Evolutionary conservation across 2,113 vertebrate genomes (phyloP), one percentile per base, ranked within the genome.

Genomic region (Ctenodactylus gundi): DNA sequence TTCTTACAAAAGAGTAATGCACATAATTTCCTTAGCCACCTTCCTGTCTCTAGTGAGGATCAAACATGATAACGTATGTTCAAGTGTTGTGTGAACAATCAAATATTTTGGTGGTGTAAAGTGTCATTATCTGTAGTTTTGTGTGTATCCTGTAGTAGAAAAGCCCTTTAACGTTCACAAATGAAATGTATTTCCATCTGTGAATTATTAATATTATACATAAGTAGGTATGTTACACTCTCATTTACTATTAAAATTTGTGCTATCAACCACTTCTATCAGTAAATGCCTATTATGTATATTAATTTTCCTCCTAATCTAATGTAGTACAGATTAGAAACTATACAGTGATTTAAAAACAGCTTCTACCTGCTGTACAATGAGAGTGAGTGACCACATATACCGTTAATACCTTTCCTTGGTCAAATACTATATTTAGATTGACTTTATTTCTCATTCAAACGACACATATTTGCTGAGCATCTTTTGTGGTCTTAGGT

Each of bases 31-130:
- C 94, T 75, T n/a, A 84, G 25, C 29, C 31, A 2, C 34, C 1
- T 65, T 91, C 85, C 51, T 90, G 21, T 60, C 4, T 81, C 88
- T 57, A 67, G 4, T 72, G 73, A 85, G 73, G 29, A 58, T 78
- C 68, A 83, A 46, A 73, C 72, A 68, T 29, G 88, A 88, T 78
- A 44, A 51, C 23, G 25, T 34, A 36, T 76, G 55, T 83, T 78
- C 34, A 64, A 91, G 75, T 51, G 55, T 73, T 91, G 67, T 92
- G 76, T 85, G 67, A 93, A 73, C 44, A 83, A 70, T 78, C 55
- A 82, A 67, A 36, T 41, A 55, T n/a, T 58, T 31, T 78, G 68
- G 55, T 36, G 49, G 41, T 18, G 27, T 25, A 53, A 55, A 82
- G 27, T 41, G 1, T 29, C 11, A 27, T 65, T 93, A 46, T 80